Evolutionary conservation across 2,888 invertebrate genomes (phyloP).

Genomic region (Catocala nupta): DNA sequence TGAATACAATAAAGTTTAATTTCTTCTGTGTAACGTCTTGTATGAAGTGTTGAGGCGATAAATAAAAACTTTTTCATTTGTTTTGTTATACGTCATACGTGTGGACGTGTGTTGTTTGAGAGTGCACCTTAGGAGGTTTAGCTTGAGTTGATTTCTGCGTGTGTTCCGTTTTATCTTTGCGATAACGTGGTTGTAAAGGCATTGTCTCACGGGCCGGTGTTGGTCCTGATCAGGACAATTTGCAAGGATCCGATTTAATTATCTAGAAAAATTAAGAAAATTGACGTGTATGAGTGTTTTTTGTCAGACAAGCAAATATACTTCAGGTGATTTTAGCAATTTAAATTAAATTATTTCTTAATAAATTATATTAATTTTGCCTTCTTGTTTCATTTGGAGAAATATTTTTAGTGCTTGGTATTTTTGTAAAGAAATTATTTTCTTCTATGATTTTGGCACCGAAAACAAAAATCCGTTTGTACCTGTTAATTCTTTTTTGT

Average conservation of each 20-base stretch:
- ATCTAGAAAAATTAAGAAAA: too few species aligned
- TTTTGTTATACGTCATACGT: constrained; percentile 56
- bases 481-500: too few species aligned
- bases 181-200: constrained; percentile 43
- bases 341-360: too few species aligned
- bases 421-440: too few species aligned
- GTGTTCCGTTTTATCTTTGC: constrained; percentile 31
- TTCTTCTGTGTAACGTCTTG: constrained; percentile 21
- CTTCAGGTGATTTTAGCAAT: too few species aligned
- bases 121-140: constrained; percentile 26
- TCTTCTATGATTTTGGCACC: too few species aligned
- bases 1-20: constrained; percentile 11
- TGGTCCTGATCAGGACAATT: not conserved
- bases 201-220: constrained; percentile 13
- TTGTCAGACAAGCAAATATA: too few species aligned
- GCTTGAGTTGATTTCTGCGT: constrained; percentile 49
- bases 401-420: too few species aligned
- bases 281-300: too few species aligned
- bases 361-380: too few species aligned
- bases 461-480: too few species aligned
- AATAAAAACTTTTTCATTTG: constrained; percentile 80
- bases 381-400: too few species aligned
- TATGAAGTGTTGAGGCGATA: constrained; percentile 70
- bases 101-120: constrained; percentile 23
- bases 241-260: not conserved